phyloP scores from a whole-genome alignment of 2,888 invertebrate species.

The Ormyrus thymus region DNA sequence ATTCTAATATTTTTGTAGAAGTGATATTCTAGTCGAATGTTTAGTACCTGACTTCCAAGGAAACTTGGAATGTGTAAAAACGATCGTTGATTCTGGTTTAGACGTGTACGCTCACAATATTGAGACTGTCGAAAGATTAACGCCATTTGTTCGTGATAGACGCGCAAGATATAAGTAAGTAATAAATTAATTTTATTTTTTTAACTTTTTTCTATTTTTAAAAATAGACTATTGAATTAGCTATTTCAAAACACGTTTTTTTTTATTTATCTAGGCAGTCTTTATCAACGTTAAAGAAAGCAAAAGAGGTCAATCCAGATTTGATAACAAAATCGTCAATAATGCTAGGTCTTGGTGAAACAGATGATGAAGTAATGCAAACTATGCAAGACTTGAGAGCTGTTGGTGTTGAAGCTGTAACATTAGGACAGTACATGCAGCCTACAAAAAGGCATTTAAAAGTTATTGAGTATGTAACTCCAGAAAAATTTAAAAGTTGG shows the following conservation, averaged over 20 bases:
- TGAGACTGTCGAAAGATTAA: conserved; percentile 95
- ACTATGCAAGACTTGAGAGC: conserved; percentile 90
- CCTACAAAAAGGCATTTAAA: conserved; percentile 97
- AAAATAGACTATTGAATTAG: conserved; percentile 12
- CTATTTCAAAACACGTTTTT: conserved; percentile 16
- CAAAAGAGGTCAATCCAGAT: conserved; percentile 86
- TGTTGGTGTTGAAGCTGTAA: conserved; percentile 94
- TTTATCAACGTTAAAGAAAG: conserved; percentile 86
- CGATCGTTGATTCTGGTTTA: conserved; percentile 87
- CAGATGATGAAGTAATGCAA: conserved; percentile 89
- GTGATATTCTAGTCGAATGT: conserved; percentile 94
- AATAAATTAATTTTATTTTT: conserved; percentile 27
- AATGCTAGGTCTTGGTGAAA: conserved; percentile 97
- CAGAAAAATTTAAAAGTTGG: conserved; percentile 93
- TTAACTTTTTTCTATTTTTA: conserved; percentile 14
- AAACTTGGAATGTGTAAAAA: conserved; percentile 82
- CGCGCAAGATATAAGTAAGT: conserved; percentile 87
- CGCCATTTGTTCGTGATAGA: conserved; percentile 94
- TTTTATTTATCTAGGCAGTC: conserved; percentile 82
- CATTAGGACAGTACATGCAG: conserved; percentile 99
- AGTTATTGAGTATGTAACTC: conserved; percentile 97
- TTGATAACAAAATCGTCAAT: conserved; percentile 98
- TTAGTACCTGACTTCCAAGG: conserved; percentile 97
- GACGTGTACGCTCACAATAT: conserved; percentile 99
- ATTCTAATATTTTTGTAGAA: conserved; percentile 77